Evolutionary conservation across 30 jellyfish, hydroid and myxozoan genomes (phyloP).

Genomic region (Rhopilema esculentum): DNA sequence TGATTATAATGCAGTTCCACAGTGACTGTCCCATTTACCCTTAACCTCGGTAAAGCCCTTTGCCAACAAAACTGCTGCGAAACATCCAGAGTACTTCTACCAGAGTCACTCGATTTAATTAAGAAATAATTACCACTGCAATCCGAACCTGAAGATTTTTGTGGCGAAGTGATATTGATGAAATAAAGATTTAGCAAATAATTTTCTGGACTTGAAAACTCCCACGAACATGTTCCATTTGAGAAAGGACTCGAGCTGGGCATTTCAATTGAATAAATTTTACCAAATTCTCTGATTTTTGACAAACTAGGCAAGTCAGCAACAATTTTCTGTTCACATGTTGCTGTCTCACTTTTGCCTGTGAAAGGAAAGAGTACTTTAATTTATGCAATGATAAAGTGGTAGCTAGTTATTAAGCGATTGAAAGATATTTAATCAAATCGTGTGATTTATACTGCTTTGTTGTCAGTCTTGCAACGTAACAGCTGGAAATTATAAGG

Average conservation of each 20-base stretch:
- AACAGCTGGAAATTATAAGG: too few species aligned
- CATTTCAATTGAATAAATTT: slow-evolving; percentile 7
- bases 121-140: slow-evolving; percentile 8
- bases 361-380: too few species aligned
- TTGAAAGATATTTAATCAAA: too few species aligned
- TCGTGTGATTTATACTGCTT: too few species aligned
- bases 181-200: slow-evolving; percentile 6
- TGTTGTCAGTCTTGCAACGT: too few species aligned
- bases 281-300: slow-evolving; percentile 15
- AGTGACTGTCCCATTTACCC: slow-evolving; percentile 30
- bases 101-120: not conserved
- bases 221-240: slow-evolving; percentile 22
- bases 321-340: slow-evolving; percentile 3
- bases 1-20: slow-evolving; percentile 4
- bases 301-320: slow-evolving; percentile 2
- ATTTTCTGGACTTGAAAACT: slow-evolving; percentile 10
- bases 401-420: not conserved
- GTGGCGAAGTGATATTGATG: slow-evolving; percentile 15
- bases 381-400: too few species aligned
- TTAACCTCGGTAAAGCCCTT: not conserved
- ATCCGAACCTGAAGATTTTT: not conserved
- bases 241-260: not conserved
- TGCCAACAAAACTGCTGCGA: slow-evolving; percentile 8
- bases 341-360: not conserved
- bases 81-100: not conserved